Conservation (phyloP, 23 tunicate genomes). For the Trididemnum clinides region DNA sequence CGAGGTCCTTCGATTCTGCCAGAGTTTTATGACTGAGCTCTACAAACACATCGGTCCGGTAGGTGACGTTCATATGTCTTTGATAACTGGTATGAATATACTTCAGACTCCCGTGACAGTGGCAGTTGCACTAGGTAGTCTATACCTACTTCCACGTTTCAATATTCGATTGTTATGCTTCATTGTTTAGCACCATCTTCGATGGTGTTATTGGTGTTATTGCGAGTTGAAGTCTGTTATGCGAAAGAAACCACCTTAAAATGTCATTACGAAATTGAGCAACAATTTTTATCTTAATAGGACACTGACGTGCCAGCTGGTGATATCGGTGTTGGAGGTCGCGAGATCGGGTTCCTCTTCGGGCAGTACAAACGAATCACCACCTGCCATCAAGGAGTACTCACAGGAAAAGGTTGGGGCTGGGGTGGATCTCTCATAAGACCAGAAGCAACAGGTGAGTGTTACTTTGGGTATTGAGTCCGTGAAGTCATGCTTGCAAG, state of each 20-base stretch:
- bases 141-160: not conserved
- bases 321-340: conserved; percentile 98
- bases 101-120: not conserved
- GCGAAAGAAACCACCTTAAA: too few species aligned
- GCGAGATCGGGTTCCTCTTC: conserved; percentile 97
- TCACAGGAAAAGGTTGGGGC: conserved; percentile 99
- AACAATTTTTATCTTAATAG: too few species aligned
- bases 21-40: conserved; percentile 98
- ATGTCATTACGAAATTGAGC: too few species aligned
- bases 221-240: too few species aligned
- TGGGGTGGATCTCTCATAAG: conserved; percentile 99
- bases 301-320: conserved; percentile 99
- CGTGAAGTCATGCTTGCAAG: too few species aligned
- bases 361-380: conserved; percentile 99
- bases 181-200: too few species aligned
- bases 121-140: not conserved
- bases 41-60: conserved; percentile 98
- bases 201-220: too few species aligned
- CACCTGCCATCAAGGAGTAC: conserved; percentile 89
- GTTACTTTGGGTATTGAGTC: not conserved
- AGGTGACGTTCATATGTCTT: conserved; percentile 35
- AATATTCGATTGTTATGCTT: too few species aligned
- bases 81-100: too few species aligned
- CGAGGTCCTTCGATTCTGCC: conserved; percentile 94
- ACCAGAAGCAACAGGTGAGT: conserved; percentile 98